These are phyloP conservation scores for Tylochromis polylepis DNA, from an alignment of 2,113 vertebrate species.

Conservation along the genomic window DNA sequence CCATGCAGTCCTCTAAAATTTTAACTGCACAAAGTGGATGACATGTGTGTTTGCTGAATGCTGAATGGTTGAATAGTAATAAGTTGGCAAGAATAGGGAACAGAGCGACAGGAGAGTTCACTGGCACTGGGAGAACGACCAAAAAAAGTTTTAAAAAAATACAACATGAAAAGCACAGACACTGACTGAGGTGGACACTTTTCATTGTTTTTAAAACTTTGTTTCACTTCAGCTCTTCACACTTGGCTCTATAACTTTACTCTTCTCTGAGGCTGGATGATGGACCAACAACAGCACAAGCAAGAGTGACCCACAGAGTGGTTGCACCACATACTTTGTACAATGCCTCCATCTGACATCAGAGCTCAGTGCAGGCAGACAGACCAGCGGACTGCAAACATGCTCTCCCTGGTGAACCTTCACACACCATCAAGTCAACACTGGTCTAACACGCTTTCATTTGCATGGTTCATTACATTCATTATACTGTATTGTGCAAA, in stretches of 20 bases:
- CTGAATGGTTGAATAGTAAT: background rate
- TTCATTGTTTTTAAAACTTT: no score
- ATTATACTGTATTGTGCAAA: background rate
- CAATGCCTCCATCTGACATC: background rate
- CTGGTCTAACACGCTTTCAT: background rate
- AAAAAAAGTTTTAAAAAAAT: background rate
- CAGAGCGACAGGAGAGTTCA: background rate
- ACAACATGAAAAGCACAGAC: background rate
- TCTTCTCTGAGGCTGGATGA: background rate
- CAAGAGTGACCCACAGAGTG: background rate
- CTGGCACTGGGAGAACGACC: background rate
- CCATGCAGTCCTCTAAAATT: background rate
- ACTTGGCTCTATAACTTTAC: no score
- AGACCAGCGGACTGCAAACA: background rate
- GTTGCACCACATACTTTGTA: background rate
- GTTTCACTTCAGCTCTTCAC: background rate
- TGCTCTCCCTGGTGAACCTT: background rate
- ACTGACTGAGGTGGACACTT: no score
- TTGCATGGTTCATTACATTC: background rate
- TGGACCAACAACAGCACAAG: background rate
- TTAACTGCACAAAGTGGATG: background rate
- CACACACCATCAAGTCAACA: background rate
- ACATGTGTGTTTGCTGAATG: background rate
- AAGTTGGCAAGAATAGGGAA: background rate
- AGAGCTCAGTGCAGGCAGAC: background rate